Base-by-base conservation (phyloP, 2,113 vertebrate species). In the Cynocephalus volans region DNA sequence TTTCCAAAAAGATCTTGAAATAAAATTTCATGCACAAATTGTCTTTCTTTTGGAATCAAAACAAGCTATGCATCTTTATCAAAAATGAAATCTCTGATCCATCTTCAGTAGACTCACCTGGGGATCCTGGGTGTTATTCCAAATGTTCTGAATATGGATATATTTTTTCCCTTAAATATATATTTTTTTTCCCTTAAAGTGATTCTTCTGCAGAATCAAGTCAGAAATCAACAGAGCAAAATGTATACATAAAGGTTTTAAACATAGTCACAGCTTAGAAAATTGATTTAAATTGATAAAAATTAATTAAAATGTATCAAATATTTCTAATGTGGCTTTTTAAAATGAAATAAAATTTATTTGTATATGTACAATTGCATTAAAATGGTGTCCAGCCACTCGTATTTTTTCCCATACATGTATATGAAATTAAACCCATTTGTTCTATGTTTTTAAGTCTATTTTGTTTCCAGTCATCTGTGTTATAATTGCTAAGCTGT, bases 251-350 rank as follows among this genome's bases (percentile, higher is more conserved):
- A 86, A 69, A 70, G 11, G 28, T 8, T 23, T 94, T 93, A 33
- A 65, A 45, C 58, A 96, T 14, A 92, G 5, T 70, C 36, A 84
- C 9, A 65, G 52, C 8, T 45, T 87, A 23, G 13, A 92, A 96
- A 93, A 13, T 23, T 48, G 41, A 41, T 41, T 41, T 41, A 41
- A 41, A 41, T 41, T 41, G 41, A 41, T 41, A 3, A 92, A 96
- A 93, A 13, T 23, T 48, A 95, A n/a, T 48, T 67, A 33, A 58
- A 88, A 77, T 84, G 0, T 52, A 77, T 64, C 82, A 90, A 72
- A 54, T 94, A 64, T 70, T 17, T 97, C 52, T 88, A 96, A 52
- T 58, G 9, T 79, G 21, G 23, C 72, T 87, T 60, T 96, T 83
- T 18, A 60, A 95, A 92, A 60, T 77, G 15, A n/a, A 93, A 11